phyloP scores from a whole-genome alignment of 2,113 vertebrate species.

The Microtus oregoni region DNA sequence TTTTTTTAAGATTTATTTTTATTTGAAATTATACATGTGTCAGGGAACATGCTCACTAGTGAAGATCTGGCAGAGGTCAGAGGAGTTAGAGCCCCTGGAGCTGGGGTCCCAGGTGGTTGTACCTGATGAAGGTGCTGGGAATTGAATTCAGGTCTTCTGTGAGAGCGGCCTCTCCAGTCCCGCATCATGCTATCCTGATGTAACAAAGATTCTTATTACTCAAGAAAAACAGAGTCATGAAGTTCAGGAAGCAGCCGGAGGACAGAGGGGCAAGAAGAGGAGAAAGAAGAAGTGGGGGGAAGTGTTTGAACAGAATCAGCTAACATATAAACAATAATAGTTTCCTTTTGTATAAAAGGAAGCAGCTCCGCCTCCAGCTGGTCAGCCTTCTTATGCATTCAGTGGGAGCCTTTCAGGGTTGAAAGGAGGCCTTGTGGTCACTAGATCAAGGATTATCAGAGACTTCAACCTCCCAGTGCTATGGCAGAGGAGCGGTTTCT shows the following conservation, averaged over 20 bases:
- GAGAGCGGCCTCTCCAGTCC: background rate
- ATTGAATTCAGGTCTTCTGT: background rate
- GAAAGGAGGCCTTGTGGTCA: background rate
- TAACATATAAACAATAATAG: background rate
- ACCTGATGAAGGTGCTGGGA: background rate
- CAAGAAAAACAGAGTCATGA: conserved; percentile 19
- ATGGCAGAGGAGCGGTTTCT: conserved; percentile 45
- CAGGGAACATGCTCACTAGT: background rate
- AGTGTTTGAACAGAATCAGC: background rate
- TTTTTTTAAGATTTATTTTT: background rate
- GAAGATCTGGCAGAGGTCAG: background rate
- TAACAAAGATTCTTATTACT: background rate
- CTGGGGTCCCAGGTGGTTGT: background rate
- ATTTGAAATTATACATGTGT: background rate
- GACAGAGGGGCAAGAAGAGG: background rate
- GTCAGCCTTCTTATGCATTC: background rate
- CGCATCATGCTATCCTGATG: background rate
- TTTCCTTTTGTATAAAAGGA: background rate
- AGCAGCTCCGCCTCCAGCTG: background rate
- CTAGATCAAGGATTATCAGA: background rate
- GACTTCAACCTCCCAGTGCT: background rate
- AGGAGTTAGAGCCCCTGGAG: background rate
- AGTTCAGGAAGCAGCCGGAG: background rate
- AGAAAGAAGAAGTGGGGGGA: background rate
- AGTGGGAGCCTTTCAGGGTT: background rate